Percentiles rank a stretch among this genome's conserved stretches.
phyloP scores from a whole-genome alignment of 2,888 invertebrate species.

The Tiliacea aurago region DNA sequence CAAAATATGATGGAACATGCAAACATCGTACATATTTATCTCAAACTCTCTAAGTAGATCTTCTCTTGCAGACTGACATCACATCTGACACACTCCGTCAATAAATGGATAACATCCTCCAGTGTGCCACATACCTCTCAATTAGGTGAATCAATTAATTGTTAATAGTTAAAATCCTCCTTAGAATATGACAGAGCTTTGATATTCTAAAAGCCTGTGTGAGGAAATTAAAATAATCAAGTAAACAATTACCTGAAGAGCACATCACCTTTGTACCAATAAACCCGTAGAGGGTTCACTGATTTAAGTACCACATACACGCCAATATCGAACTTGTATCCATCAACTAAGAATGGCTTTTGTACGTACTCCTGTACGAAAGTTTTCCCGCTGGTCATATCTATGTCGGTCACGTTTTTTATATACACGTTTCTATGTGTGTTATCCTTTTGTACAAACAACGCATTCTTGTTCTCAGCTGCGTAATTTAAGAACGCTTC shows the following conservation, averaged over 20 bases:
- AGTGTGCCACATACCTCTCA: no score
- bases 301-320: constrained; percentile 98
- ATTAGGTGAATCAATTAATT: no score
- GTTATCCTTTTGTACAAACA: constrained; percentile 98
- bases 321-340: constrained; percentile 99
- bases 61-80: no score
- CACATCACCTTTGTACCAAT: constrained; percentile 97
- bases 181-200: not conserved
- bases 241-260: constrained; percentile 93
- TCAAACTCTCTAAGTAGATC: no score
- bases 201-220: not conserved
- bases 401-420: constrained; percentile 92
- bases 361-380: constrained; percentile 98
- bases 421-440: constrained; percentile 97
- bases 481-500: constrained; percentile 93
- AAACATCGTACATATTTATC: no score
- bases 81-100: no score
- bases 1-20: no score
- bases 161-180: not conserved
- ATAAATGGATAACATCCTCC: no score
- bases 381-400: constrained; percentile 92
- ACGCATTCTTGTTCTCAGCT: constrained; percentile 91
- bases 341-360: constrained; percentile 97
- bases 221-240: constrained; percentile 12
- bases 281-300: constrained; percentile 96